Conservation (phyloP, 2,888 invertebrate species). For the Gastrophysa polygoni region DNA sequence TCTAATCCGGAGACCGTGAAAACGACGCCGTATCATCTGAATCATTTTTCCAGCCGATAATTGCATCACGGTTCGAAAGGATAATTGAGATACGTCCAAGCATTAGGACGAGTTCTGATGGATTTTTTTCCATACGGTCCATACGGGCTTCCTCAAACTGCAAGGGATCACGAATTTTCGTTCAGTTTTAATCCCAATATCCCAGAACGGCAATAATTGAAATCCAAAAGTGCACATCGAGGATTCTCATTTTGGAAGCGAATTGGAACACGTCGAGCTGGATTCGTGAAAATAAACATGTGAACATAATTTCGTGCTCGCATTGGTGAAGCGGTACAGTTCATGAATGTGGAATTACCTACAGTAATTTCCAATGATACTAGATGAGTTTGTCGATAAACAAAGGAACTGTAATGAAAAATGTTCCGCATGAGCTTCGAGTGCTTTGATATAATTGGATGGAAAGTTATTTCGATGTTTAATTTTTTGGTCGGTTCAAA, state of each 20-base stretch:
- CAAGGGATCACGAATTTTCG: neutral
- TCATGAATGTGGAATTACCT: neutral
- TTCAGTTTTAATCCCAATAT: neutral
- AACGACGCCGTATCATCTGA: too few relatives aligned
- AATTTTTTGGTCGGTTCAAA: too few relatives aligned
- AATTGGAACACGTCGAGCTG: neutral
- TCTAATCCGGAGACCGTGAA: too few relatives aligned
- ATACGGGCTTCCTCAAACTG: neutral
- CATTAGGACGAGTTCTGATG: too few relatives aligned
- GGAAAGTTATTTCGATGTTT: too few relatives aligned
- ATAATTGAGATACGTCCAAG: too few relatives aligned
- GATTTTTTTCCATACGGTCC: too few relatives aligned
- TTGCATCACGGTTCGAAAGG: too few relatives aligned
- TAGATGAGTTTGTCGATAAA: neutral
- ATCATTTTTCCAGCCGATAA: too few relatives aligned
- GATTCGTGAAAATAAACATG: neutral
- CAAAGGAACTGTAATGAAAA: neutral
- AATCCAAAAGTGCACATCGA: neutral
- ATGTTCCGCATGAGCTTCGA: neutral
- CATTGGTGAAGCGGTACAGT: neutral
- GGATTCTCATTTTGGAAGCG: neutral
- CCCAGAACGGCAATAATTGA: neutral
- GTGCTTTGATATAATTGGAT: too few relatives aligned
- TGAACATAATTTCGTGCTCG: neutral
- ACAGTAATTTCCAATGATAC: neutral